Evolutionary conservation across 2,797 vertebrate genomes (phyloP).

Genomic region (Sarcophilus harrisii): DNA sequence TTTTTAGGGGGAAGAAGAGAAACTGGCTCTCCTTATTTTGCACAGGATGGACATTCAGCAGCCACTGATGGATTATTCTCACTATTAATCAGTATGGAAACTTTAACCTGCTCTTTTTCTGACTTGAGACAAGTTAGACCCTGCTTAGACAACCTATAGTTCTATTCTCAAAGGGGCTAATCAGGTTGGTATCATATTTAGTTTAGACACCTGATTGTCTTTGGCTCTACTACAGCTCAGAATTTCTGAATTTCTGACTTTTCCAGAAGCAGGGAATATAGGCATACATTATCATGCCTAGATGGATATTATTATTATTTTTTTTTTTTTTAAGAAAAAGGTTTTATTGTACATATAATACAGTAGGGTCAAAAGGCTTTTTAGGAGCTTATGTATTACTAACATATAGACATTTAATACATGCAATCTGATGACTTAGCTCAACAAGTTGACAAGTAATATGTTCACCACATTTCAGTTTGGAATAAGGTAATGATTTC

Average conservation of each 20-base stretch:
- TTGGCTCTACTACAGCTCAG: background rate
- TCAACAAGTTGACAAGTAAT: background rate
- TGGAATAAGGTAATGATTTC: constrained; percentile 40
- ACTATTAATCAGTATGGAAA: background rate
- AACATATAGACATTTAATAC: constrained; percentile 66
- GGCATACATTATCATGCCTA: background rate
- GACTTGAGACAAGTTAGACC: background rate
- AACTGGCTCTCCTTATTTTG: background rate
- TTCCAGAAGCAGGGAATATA: background rate
- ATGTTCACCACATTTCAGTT: background rate
- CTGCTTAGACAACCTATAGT: background rate
- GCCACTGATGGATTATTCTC: background rate
- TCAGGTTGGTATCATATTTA: background rate
- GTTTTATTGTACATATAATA: background rate
- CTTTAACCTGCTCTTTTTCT: background rate
- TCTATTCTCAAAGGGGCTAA: background rate
- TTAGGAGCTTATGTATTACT: constrained; percentile 49
- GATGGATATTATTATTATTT: background rate
- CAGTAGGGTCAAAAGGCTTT: constrained; percentile 55
- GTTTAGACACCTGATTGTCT: background rate
- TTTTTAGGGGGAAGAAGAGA: background rate
- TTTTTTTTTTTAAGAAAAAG: background rate
- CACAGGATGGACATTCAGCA: background rate
- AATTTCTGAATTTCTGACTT: background rate
- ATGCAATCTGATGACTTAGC: constrained; percentile 60